A percentile compares a stretch with the other conserved stretches of the same genome.
These are phyloP conservation scores for Lutraria rhynchaena DNA, from an alignment of 1,140 invertebrate species.

Conservation along the genomic window DNA sequence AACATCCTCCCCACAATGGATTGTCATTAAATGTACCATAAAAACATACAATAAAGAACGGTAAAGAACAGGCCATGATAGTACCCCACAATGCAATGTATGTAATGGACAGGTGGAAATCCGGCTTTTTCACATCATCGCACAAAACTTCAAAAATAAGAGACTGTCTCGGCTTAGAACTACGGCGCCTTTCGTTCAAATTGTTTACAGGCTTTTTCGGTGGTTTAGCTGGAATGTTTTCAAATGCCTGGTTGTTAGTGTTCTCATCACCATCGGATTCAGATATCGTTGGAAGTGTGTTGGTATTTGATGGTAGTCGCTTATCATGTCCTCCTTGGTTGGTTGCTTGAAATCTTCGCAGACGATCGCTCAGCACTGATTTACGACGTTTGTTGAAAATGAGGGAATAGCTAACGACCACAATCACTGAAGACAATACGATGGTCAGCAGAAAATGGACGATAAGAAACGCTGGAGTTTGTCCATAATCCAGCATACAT, in stretches of 20 bases:
- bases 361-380: neutral
- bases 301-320: neutral
- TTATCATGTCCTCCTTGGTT: neutral
- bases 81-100: constrained; percentile 38
- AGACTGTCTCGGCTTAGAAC: neutral
- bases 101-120: constrained; percentile 34
- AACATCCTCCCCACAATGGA: constrained; percentile 25
- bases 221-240: neutral
- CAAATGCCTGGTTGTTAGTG: neutral
- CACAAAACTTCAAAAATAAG: constrained; percentile 41
- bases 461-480: constrained; percentile 12
- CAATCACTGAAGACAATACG: neutral
- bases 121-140: constrained; percentile 47
- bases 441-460: constrained; percentile 38
- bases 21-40: constrained; percentile 2
- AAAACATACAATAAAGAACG: constrained; percentile 14
- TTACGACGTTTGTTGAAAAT: constrained; percentile 36
- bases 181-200: neutral
- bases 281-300: constrained; percentile 1
- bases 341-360: neutral
- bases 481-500: constrained; percentile 32
- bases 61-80: constrained; percentile 13
- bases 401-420: constrained; percentile 19
- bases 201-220: neutral
- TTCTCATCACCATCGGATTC: constrained; percentile 26